Evolutionary conservation across 1,140 invertebrate species (phyloP).

Genomic region (Bombus sylvicola): DNA sequence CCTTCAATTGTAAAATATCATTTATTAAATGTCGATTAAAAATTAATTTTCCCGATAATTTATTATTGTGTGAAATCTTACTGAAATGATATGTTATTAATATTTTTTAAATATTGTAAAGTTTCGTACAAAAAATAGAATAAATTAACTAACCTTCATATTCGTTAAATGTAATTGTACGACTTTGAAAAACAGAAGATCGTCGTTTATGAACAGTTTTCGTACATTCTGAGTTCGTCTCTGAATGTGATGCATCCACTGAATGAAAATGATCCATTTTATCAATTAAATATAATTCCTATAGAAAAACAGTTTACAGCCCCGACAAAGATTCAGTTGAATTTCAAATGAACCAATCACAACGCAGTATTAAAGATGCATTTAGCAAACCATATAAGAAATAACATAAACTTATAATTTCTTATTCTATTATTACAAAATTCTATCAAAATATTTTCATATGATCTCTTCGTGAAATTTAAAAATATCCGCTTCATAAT

Average conservation of each 20-base stretch:
- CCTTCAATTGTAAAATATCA: neutral
- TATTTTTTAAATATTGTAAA: neutral
- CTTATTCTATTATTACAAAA: neutral
- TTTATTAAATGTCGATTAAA: neutral
- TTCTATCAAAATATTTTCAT: neutral
- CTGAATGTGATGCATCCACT: neutral
- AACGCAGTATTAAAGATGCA: too few species aligned
- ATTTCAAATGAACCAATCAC: slow-evolving; percentile 36
- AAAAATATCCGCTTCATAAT: neutral
- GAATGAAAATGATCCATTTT: slow-evolving; percentile 37
- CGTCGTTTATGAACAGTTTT: slow-evolving; percentile 63
- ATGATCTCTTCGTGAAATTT: neutral
- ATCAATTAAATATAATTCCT: neutral
- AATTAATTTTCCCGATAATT: neutral
- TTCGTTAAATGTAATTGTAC: slow-evolving; percentile 6
- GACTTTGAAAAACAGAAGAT: slow-evolving; percentile 68
- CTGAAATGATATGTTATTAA: neutral
- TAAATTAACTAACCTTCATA: slow-evolving; percentile 55
- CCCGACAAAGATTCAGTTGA: neutral
- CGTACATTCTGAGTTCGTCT: neutral
- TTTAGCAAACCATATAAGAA: neutral
- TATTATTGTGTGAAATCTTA: neutral
- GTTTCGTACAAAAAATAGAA: neutral
- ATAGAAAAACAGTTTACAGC: neutral
- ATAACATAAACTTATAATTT: neutral